phyloP scores from a whole-genome alignment of 2,113 vertebrate genomes.

The Hippocampus mohnikei region DNA sequence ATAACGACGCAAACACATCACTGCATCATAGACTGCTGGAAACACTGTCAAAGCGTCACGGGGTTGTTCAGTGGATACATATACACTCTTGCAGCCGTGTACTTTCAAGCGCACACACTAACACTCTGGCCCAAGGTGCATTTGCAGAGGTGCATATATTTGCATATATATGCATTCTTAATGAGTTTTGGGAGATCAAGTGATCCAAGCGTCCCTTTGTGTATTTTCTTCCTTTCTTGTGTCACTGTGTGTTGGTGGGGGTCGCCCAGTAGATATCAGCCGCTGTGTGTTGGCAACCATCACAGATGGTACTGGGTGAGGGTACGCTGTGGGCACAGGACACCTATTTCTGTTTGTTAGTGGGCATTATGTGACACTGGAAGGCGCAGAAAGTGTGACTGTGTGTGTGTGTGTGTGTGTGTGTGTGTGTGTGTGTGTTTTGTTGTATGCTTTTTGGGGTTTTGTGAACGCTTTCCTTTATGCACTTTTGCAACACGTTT shows the following conservation, averaged over 20 bases:
- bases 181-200: conserved; percentile 74
- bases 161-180: conserved; percentile 74
- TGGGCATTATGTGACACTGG: conserved; percentile 43
- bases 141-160: conserved; percentile 77
- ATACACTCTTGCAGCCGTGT: conserved; percentile 34
- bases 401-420: conserved; percentile 4
- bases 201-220: conserved; percentile 66
- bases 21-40: conserved; percentile 36
- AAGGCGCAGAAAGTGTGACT: conserved; percentile 39
- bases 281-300: conserved; percentile 68
- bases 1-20: conserved; percentile 3
- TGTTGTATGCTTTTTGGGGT: not conserved
- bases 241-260: conserved; percentile 18
- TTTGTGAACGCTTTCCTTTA: not conserved
- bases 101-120: conserved; percentile 43
- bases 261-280: conserved; percentile 67
- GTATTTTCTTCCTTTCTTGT: conserved; percentile 57
- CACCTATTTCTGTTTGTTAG: conserved; percentile 65
- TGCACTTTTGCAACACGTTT: not conserved
- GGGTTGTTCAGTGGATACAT: conserved; percentile 31
- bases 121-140: conserved; percentile 73
- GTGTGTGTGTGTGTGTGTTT: not conserved
- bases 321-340: conserved; percentile 67
- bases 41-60: conserved; percentile 25
- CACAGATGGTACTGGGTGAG: conserved; percentile 71